phyloP scores from a whole-genome alignment of 2,113 vertebrate genomes.

The Hippocampus abdominalis region DNA sequence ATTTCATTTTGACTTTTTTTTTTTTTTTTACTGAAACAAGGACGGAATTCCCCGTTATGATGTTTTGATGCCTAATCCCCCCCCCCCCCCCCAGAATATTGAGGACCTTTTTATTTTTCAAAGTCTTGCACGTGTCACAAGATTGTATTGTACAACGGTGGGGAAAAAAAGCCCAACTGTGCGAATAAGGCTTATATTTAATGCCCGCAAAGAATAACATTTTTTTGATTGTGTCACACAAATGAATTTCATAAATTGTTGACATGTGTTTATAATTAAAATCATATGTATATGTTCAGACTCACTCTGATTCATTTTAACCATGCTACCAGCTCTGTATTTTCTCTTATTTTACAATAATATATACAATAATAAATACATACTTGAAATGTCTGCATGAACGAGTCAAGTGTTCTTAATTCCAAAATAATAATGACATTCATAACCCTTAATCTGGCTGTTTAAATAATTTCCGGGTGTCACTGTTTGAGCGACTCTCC shows the following conservation, averaged over 20 bases:
- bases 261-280: conserved; percentile 94
- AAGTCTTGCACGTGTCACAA: conserved; percentile 73
- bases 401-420: background rate
- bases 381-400: background rate
- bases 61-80: conserved; percentile 50
- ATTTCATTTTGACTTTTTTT: conserved; percentile 27
- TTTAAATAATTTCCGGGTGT: conserved; percentile 9
- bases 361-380: background rate
- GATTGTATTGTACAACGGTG: conserved; percentile 79
- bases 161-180: conserved; percentile 49
- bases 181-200: conserved; percentile 41
- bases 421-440: background rate
- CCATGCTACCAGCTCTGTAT: background rate
- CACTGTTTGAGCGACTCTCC: conserved; percentile 10
- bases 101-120: conserved; percentile 49
- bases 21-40: conserved; percentile 24
- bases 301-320: conserved; percentile 51
- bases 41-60: conserved; percentile 44
- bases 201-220: conserved; percentile 54
- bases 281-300: conserved; percentile 77
- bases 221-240: conserved; percentile 71
- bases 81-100: conserved; percentile 33
- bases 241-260: conserved; percentile 82
- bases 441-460: background rate
- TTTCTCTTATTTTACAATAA: background rate